These are phyloP conservation scores for Craterocephalus amniculus DNA, from an alignment of 2,797 vertebrate genomes.

Conservation along the genomic window DNA sequence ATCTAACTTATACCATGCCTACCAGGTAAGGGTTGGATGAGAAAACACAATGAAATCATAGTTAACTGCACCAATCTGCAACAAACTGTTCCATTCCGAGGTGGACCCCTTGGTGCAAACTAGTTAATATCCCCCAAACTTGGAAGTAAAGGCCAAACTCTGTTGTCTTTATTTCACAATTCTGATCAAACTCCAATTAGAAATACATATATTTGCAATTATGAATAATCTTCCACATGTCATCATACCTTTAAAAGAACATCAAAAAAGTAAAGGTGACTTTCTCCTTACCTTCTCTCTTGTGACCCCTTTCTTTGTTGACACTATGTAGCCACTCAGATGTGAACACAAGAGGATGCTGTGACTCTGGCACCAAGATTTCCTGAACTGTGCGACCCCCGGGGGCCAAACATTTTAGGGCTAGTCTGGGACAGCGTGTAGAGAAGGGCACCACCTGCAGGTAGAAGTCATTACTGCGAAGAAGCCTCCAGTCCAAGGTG, in stretches of 20 bases:
- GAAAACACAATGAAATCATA: too few species aligned
- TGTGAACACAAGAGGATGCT: constrained; percentile 91
- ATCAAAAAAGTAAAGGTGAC: neutral
- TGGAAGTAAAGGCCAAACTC: too few species aligned
- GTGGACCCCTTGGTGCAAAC: too few species aligned
- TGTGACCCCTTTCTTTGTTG: constrained; percentile 90
- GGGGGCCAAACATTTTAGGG: constrained; percentile 90
- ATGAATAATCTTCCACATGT: neutral
- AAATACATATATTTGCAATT: too few species aligned
- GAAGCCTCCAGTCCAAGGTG: constrained; percentile 91
- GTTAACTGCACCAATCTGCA: too few species aligned
- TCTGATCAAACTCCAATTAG: too few species aligned
- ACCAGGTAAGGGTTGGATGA: too few species aligned
- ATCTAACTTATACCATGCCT: too few species aligned
- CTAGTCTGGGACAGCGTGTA: constrained; percentile 88
- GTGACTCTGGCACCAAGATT: constrained; percentile 86
- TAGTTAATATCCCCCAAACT: too few species aligned
- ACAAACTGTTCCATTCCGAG: too few species aligned
- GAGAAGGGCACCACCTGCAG: constrained; percentile 93
- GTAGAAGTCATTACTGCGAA: constrained; percentile 92
- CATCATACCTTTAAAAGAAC: neutral
- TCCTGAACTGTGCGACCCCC: constrained; percentile 90
- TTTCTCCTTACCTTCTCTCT: constrained; percentile 78
- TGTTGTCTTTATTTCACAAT: too few species aligned
- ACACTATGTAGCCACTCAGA: constrained; percentile 92